Evolutionary conservation across 2,888 invertebrate species (phyloP), one percentile per base, ranked within the genome.

Genomic region (Rhabditoides inermis): DNA sequence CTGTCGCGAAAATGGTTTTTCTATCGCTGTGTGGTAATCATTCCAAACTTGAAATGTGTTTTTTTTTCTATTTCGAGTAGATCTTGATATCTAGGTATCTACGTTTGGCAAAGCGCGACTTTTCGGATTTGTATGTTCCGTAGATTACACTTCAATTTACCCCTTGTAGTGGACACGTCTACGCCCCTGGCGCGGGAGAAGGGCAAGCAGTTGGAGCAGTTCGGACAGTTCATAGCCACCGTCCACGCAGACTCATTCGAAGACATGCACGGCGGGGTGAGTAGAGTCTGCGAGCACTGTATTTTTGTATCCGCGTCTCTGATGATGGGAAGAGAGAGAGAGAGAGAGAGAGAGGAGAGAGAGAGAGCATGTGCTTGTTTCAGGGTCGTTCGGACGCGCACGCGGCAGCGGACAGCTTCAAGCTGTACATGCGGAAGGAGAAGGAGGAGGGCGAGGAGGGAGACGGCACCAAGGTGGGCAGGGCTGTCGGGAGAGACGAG

Each of bases 191-290:
- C n/a, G n/a, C 35, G 23, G 15, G 82, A 85, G 22, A 87, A 85
- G 78, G 90, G 90, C 49, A 84, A 83, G 57, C 87, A 86, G 3
- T 82, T 90, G 40, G 85, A 87, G 74, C 84, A 87, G 71, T 84
- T 90, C 66, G 80, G 82, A 30, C 37, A 26, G 23, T 60, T 60
- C 18, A 22, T 63, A 1, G 32, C 49, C 22, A 49, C 51, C 18
- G 51, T 56, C 18, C 61, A 53, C 37, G 18, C 44, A 3, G n/a
- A n/a, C n/a, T n/a, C n/a, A 32, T 32, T 15, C 15, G 32, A 32
- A 32, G 15, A 45, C 25, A 41, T 28, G 22, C 25, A 28, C n/a
- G 28, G 39, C 3, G 39, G 28, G 27, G 23, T 22, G 32, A 32
- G 15, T 10, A 32, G 32, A 7, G 15, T 32, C 10, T 32, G 32